Evolutionary conservation across 2,888 invertebrate genomes (phyloP).

Genomic region (Drosophila conformis): DNA sequence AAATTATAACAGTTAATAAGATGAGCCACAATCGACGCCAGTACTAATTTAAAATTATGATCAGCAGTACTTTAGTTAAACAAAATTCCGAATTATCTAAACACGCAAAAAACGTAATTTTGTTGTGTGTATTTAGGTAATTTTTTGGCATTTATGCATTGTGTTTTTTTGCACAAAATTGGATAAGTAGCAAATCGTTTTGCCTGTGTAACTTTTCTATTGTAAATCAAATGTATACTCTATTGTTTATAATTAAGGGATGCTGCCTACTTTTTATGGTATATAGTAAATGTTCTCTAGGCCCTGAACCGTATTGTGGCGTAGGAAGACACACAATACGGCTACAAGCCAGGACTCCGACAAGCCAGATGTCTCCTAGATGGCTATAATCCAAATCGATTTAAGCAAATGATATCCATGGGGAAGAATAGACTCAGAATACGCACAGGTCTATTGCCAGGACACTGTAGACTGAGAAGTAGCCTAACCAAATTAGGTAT

Average conservation of each 20-base stretch:
- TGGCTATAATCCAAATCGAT: no score
- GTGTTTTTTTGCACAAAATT: constrained; percentile 21
- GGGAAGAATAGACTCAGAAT: no score
- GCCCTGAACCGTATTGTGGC: no score
- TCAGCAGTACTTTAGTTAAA: constrained; percentile 7
- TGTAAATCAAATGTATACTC: not conserved
- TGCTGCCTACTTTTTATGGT: constrained; percentile 18
- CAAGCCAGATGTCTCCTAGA: no score
- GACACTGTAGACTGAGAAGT: no score
- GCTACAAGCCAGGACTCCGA: no score
- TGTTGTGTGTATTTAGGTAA: constrained; percentile 21
- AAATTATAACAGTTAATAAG: constrained; percentile 6
- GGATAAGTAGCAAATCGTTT: constrained; percentile 35
- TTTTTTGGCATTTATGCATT: constrained; percentile 21
- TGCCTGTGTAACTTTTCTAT: not conserved
- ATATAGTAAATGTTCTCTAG: not conserved
- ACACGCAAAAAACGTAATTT: constrained; percentile 26
- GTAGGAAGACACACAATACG: no score
- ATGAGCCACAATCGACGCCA: constrained; percentile 9
- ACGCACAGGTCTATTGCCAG: no score
- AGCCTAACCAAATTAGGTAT: no score
- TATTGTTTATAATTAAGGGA: constrained; percentile 2
- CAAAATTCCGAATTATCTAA: not conserved
- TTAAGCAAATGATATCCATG: no score
- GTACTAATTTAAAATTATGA: constrained; percentile 14